phyloP scores from a whole-genome alignment of 1,140 invertebrate genomes.

The Camponotus floridanus region DNA sequence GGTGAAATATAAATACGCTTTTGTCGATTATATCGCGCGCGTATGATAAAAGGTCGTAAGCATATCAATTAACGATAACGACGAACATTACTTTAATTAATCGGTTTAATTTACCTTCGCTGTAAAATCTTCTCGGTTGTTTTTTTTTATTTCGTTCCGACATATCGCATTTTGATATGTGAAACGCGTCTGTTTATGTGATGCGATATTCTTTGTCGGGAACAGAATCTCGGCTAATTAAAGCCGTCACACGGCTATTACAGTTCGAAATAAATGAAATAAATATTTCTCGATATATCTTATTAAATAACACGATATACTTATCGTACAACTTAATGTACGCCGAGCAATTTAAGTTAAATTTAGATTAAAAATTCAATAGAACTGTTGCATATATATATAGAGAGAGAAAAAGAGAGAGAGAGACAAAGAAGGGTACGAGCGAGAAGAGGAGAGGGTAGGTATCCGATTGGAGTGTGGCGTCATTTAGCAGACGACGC shows the following conservation, averaged over 20 bases:
- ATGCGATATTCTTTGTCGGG: not conserved
- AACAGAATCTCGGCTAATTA: not conserved
- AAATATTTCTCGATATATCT: not conserved
- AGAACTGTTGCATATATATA: not conserved
- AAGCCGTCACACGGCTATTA: not conserved
- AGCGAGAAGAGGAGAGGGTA: conserved; percentile 19
- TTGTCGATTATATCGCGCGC: conserved; percentile 25
- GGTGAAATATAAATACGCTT: conserved; percentile 39
- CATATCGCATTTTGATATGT: not conserved
- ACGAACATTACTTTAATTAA: conserved; percentile 38
- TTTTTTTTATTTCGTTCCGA: not conserved
- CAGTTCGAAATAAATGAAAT: not conserved
- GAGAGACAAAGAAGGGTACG: not conserved
- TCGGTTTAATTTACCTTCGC: conserved; percentile 8
- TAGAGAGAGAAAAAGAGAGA: conserved; percentile 6
- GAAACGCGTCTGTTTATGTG: conserved; percentile 4
- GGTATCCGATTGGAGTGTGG: conserved; percentile 67
- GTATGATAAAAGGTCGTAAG: not conserved
- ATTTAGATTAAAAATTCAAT: conserved; percentile 12
- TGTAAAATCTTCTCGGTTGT: not conserved
- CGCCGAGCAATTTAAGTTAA: not conserved
- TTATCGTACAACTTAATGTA: not conserved
- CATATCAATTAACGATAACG: conserved; percentile 41
- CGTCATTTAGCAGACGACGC: conserved; percentile 74
- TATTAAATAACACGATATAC: not conserved